These are phyloP conservation scores for Chloroceryle aenea DNA, from an alignment of 2,113 vertebrate species.

Conservation along the genomic window DNA sequence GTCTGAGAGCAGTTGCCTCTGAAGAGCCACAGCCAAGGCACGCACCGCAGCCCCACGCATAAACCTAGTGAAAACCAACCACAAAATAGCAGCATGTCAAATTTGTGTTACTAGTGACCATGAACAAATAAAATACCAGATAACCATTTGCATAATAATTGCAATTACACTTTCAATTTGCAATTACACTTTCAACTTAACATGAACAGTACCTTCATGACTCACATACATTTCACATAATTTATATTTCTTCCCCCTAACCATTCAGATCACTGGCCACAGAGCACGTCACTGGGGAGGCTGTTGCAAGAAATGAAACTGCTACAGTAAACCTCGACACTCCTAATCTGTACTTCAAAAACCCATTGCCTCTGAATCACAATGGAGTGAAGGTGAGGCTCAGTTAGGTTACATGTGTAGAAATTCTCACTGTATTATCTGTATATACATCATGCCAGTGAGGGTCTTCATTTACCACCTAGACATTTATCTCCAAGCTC, in stretches of 20 bases:
- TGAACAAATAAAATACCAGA: neutral
- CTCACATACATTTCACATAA: rapidly evolving
- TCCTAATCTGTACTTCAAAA: neutral
- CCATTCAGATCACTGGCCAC: neutral
- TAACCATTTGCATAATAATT: neutral
- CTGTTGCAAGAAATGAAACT: neutral
- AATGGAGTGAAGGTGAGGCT: neutral
- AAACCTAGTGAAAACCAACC: constrained; percentile 81
- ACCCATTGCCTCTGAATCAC: neutral
- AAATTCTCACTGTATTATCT: neutral
- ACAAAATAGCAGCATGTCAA: neutral
- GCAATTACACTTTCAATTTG: neutral
- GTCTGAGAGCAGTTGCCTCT: constrained; percentile 92
- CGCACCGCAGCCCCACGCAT: constrained; percentile 96
- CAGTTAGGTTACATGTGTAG: rapidly evolving
- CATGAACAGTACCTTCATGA: neutral
- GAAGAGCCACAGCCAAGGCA: constrained; percentile 97
- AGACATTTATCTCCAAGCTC: neutral
- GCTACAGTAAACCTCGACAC: neutral
- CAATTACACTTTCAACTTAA: neutral
- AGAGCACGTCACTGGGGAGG: neutral
- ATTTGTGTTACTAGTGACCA: neutral
- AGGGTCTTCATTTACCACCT: neutral
- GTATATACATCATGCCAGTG: neutral
- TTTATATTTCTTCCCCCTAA: rapidly evolving